These are phyloP conservation scores for Brachionus manjavacas DNA, from an alignment of 1,140 invertebrate species.

Conservation along the genomic window DNA sequence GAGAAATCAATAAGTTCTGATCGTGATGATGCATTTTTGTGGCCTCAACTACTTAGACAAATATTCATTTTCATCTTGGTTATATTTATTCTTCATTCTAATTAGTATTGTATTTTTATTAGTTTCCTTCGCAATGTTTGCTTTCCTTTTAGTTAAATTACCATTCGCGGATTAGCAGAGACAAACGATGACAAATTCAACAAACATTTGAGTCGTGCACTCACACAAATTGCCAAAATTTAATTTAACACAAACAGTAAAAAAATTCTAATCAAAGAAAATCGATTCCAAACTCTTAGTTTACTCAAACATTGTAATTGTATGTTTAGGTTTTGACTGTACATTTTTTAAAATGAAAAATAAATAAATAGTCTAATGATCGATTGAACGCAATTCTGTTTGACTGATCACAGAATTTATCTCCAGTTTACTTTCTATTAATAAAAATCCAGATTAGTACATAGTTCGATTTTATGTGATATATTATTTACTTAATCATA, in stretches of 20 bases:
- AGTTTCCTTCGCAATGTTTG: slow-evolving; percentile 20
- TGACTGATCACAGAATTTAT: neutral
- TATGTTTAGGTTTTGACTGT: neutral
- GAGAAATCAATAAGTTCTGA: neutral
- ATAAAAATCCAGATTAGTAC: neutral
- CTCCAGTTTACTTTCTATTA: neutral
- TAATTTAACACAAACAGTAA: neutral
- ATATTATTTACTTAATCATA: neutral
- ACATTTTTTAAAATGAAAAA: neutral
- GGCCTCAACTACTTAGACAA: neutral
- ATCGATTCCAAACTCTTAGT: neutral
- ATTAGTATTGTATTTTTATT: slow-evolving; percentile 21
- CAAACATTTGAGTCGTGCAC: neutral
- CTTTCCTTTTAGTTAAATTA: slow-evolving; percentile 18
- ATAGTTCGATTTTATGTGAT: neutral
- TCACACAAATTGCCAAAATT: neutral
- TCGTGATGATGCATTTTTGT: neutral
- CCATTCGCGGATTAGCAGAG: neutral
- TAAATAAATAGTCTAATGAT: neutral
- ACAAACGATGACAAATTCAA: neutral
- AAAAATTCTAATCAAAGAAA: slow-evolving; percentile 8
- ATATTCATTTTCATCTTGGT: slow-evolving; percentile 21
- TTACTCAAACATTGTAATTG: slow-evolving; percentile 7
- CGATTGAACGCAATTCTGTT: neutral
- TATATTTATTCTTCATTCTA: slow-evolving; percentile 7